Base-by-base conservation (phyloP, 1,140 invertebrate genomes). In the Piezodorus guildinii region DNA sequence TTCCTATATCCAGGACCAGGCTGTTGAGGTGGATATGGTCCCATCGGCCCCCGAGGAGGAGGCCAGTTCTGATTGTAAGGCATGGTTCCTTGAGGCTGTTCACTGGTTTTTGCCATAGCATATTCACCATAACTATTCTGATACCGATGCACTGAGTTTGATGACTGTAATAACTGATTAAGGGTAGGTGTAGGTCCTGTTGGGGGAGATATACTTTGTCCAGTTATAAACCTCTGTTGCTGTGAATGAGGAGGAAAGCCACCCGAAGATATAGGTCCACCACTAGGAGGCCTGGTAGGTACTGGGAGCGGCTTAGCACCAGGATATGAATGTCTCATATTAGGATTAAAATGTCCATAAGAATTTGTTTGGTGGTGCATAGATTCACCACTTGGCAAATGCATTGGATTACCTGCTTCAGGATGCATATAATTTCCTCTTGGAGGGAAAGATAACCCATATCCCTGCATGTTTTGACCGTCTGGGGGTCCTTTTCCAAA, bases 181-280 rank as follows among this genome's bases (percentile, higher is more conserved):
- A 94, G 78, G 30, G 91, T 94, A 54, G 92, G 91, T 51, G 91
- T 94, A 17, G 90, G 91, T 56, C 91, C 88, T 65, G 86, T 84
- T 61, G 87, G 85, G 73, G 90, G 88, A 0, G 81, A 79, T 70
- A 85, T 80, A 71, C 75, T 82, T 71, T 83, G 83, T 21, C 82
- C 81, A 2, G 81, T 79, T 49, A 84, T 70, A 69, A 80, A 78
- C 70, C 78, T 74, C 23, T 77, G 75, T 43, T 66, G 71, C 62
- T 75, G 77, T 14, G 71, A 70, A 16, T 75, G 70, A 63, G 75
- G 76, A 56, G 68, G 68, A 62, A 71, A 71, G 27, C 51, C 39
- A 43, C 52, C 19, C 6, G 30, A 9, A 46, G 60, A 44, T 46
- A 51, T 39, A 15, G 73, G 72, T 30, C 71, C 70, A 68, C 63